Evolutionary conservation across 2,888 invertebrate species (phyloP).

Genomic region (Phalera bucephala): DNA sequence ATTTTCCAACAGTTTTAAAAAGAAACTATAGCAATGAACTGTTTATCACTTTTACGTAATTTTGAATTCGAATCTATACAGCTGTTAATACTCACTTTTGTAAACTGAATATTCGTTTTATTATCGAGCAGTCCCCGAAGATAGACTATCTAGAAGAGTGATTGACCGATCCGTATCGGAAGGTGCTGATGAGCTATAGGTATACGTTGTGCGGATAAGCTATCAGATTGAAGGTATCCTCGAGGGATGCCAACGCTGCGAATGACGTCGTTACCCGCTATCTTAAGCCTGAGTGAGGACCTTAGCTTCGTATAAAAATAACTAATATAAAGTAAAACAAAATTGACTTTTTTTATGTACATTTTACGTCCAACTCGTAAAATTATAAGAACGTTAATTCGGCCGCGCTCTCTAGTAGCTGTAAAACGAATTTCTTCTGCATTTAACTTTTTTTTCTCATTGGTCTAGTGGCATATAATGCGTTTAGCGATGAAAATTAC

Average conservation of each 20-base stretch:
- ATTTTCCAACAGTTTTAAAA: too few species aligned
- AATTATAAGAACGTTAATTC: conserved; percentile 3
- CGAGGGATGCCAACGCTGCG: conserved; percentile 24
- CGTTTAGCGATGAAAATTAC: not conserved
- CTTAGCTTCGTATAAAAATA: conserved; percentile 22
- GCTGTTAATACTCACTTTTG: too few species aligned
- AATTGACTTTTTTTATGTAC: conserved; percentile 17
- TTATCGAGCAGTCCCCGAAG: too few species aligned
- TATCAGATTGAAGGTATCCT: conserved; percentile 32
- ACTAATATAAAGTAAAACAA: conserved; percentile 19
- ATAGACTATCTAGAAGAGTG: conserved; percentile 8
- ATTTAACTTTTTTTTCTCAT: not conserved
- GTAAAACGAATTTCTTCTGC: not conserved
- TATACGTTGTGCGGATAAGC: conserved; percentile 16
- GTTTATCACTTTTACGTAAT: too few species aligned
- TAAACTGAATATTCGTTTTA: too few species aligned
- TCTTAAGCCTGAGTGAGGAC: conserved; percentile 31
- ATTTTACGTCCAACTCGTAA: conserved; percentile 2
- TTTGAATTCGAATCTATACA: too few species aligned
- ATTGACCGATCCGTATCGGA: conserved; percentile 13
- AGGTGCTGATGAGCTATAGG: not conserved
- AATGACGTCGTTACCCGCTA: conserved; percentile 39
- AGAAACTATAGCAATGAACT: too few species aligned
- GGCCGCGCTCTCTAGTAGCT: conserved; percentile 1
- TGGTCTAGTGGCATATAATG: too few species aligned